Percentiles rank a stretch among this genome's conserved stretches.
phyloP scores from a whole-genome alignment of 2,113 vertebrate genomes.

The Sorex araneus region DNA sequence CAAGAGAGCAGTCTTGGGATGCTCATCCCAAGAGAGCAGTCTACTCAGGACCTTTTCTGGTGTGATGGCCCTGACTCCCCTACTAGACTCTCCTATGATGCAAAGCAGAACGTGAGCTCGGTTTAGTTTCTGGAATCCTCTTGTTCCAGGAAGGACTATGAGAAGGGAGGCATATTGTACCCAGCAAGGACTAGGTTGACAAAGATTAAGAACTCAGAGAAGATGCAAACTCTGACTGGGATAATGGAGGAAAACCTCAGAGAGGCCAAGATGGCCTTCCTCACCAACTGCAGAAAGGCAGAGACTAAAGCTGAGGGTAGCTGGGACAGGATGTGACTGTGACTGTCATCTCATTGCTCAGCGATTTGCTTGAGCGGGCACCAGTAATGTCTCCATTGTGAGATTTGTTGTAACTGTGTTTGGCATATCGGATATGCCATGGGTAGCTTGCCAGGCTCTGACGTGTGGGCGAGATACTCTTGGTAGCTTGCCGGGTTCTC shows the following conservation, averaged over 20 bases:
- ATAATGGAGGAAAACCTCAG: neutral
- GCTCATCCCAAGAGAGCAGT: neutral
- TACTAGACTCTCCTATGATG: neutral
- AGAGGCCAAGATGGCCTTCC: neutral
- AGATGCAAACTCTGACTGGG: neutral
- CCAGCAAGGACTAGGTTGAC: neutral
- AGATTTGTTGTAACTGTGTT: too few species aligned
- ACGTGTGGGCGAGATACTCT: too few species aligned
- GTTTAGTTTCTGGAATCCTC: neutral
- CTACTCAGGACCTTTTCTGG: too few species aligned
- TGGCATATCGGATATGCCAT: too few species aligned
- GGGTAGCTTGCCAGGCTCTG: too few species aligned
- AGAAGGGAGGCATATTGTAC: neutral
- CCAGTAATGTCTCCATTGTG: too few species aligned
- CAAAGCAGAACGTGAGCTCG: neutral
- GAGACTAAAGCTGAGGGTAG: neutral
- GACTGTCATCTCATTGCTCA: too few species aligned
- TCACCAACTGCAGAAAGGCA: neutral
- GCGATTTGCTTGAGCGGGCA: too few species aligned
- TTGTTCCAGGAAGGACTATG: neutral
- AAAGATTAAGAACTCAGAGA: neutral
- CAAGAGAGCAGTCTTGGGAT: accelerated
- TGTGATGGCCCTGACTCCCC: accelerated
- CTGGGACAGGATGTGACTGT: too few species aligned
- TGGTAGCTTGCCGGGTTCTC: too few species aligned